Base-by-base conservation (phyloP, 1,140 invertebrate genomes). In the Cotesia typhae region DNA sequence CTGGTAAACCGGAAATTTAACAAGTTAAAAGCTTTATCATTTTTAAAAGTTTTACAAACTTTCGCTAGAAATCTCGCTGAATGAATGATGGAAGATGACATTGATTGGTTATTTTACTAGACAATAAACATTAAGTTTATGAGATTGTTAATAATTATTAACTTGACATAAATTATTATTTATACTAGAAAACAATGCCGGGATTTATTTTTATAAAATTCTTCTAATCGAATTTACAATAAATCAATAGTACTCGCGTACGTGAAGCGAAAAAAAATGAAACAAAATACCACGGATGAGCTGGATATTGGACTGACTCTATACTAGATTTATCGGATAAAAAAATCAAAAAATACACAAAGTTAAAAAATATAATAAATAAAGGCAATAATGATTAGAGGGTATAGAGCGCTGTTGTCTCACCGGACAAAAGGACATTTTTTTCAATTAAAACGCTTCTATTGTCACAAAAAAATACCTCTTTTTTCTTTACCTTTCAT, bases 201-300 rank as follows among this genome's bases (percentile, higher is more conserved):
- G 5, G 17, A 61, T 61, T 35, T 61, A 61, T 61, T 35, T 61
- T 10, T 10, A 61, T 20, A 35, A 61, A 61, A 3, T 47, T 47
- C 10, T 47, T 35, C 35, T 61, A 65, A 65, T 41, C 37, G 63
- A 65, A 41, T 65, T 14, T 38, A 65, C 63, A 37, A 65, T 65
- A 41, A 65, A 65, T 65, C 63, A 65, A 65, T 65, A 65, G 7
- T 65, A 65, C 35, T 65, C 63, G 17, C 12, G 35, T 41, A 20
- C 14, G 28, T 36, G 63, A 17, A 17, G 53, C n/a, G 38, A 65
- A 65, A 65, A 65, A 65, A 41, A 47, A 37, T 6, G n/a, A 65
- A 36, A 41, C 35, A 41, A 65, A 65, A 65, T 36, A 63, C 9
- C 17, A n/a, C 9, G 63, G 38, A 7, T 65, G 63, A 65, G 41